Conservation (phyloP, 2,797 vertebrate species). For the Enteromius treurensis region DNA sequence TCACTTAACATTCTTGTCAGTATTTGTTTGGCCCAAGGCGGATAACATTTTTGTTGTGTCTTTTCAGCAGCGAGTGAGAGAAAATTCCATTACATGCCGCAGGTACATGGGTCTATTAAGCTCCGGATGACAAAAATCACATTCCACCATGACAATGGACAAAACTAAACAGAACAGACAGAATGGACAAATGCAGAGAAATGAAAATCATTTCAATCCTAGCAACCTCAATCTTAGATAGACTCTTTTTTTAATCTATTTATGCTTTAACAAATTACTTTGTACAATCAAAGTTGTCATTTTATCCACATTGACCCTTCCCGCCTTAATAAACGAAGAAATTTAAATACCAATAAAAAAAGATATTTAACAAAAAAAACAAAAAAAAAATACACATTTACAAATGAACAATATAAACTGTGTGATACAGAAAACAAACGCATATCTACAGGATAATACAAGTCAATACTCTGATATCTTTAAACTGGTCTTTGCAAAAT, state of each 20-base stretch:
- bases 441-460: background rate
- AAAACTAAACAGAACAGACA: conserved; percentile 12
- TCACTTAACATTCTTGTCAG: conserved; percentile 38
- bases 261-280: background rate
- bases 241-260: background rate
- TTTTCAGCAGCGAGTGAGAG: background rate
- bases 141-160: background rate
- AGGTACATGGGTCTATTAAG: conserved; percentile 7
- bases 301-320: background rate
- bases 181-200: conserved; percentile 11
- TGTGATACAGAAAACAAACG: background rate
- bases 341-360: background rate
- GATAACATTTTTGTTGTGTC: background rate
- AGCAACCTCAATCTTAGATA: background rate
- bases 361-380: too few relatives aligned
- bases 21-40: conserved; percentile 26
- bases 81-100: conserved; percentile 9
- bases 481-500: background rate
- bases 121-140: conserved; percentile 24
- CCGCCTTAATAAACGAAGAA: background rate
- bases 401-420: background rate
- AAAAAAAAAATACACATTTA: too few relatives aligned
- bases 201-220: background rate
- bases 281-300: background rate
- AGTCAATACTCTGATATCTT: background rate